phyloP scores from a whole-genome alignment of 2,888 invertebrate genomes.

The Hypomecis atomaria region DNA sequence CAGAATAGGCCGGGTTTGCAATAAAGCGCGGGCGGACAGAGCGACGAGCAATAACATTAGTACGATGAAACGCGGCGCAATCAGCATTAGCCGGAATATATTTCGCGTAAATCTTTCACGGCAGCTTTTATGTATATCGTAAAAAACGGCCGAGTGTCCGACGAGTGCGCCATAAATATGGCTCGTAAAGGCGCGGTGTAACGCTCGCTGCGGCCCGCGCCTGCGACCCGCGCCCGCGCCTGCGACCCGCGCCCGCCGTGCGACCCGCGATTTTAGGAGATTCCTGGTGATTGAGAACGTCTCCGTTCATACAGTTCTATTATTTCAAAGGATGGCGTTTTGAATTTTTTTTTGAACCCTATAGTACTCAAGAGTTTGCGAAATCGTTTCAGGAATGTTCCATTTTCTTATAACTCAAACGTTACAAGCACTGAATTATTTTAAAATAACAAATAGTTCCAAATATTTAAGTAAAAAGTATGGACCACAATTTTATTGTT shows the following conservation, averaged over 20 bases:
- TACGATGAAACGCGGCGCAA: slow-evolving; percentile 62
- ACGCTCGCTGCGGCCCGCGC: slow-evolving; percentile 32
- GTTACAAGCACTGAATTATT: too few relatives aligned
- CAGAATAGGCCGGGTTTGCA: slow-evolving; percentile 36
- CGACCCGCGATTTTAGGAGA: slow-evolving; percentile 17
- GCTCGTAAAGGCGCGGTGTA: slow-evolving; percentile 65
- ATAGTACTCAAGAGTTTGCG: too few relatives aligned
- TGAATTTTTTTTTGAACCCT: background rate
- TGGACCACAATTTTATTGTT: too few relatives aligned
- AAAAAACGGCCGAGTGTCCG: slow-evolving; percentile 80
- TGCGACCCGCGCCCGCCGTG: slow-evolving; percentile 24
- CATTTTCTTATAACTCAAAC: too few relatives aligned
- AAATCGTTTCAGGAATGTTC: too few relatives aligned
- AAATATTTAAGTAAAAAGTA: too few relatives aligned
- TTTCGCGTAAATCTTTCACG: slow-evolving; percentile 82
- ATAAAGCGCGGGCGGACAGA: slow-evolving; percentile 35
- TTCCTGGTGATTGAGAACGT: background rate
- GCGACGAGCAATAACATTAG: slow-evolving; percentile 62
- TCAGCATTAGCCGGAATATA: slow-evolving; percentile 82
- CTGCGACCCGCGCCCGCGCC: slow-evolving; percentile 17
- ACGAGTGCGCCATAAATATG: slow-evolving; percentile 76
- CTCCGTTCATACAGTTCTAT: slow-evolving; percentile 19
- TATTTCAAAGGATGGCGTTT: slow-evolving; percentile 6
- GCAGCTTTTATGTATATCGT: slow-evolving; percentile 83
- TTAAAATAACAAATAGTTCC: too few relatives aligned